Evolutionary conservation across 2,888 invertebrate genomes (phyloP).

Genomic region (Prenolepis imparis): DNA sequence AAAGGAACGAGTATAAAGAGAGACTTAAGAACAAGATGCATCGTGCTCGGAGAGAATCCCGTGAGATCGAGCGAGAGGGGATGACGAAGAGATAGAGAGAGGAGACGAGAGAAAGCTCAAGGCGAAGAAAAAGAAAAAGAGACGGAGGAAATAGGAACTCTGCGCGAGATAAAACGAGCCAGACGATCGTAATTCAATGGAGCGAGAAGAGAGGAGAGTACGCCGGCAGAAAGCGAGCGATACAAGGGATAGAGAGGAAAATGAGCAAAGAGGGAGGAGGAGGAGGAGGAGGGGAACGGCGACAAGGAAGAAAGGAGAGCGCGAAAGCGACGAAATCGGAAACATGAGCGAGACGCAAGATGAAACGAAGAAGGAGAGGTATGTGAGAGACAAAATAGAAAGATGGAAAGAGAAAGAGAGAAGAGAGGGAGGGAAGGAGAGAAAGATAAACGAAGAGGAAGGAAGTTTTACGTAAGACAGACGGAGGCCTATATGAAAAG

Average conservation of each 20-base stretch:
- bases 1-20: constrained; percentile 34
- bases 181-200: constrained; percentile 60
- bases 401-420: constrained; percentile 36
- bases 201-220: constrained; percentile 70
- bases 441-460: constrained; percentile 55
- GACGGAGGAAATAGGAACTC: constrained; percentile 62
- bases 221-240: constrained; percentile 53
- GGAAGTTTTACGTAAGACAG: constrained; percentile 60
- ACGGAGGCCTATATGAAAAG: constrained; percentile 51
- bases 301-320: constrained; percentile 55
- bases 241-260: constrained; percentile 3
- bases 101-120: background rate
- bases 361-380: constrained; percentile 45
- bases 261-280: background rate
- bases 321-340: constrained; percentile 29
- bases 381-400: constrained; percentile 22
- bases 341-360: constrained; percentile 35
- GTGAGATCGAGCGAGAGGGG: constrained; percentile 28
- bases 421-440: constrained; percentile 49
- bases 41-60: constrained; percentile 15
- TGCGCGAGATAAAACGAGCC: constrained; percentile 70
- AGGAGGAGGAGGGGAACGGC: background rate
- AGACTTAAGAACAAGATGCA: constrained; percentile 36
- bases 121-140: constrained; percentile 38
- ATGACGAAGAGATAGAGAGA: constrained; percentile 59